Evolutionary conservation across 2,888 invertebrate genomes (phyloP).

Genomic region (Tenthredo notha): DNA sequence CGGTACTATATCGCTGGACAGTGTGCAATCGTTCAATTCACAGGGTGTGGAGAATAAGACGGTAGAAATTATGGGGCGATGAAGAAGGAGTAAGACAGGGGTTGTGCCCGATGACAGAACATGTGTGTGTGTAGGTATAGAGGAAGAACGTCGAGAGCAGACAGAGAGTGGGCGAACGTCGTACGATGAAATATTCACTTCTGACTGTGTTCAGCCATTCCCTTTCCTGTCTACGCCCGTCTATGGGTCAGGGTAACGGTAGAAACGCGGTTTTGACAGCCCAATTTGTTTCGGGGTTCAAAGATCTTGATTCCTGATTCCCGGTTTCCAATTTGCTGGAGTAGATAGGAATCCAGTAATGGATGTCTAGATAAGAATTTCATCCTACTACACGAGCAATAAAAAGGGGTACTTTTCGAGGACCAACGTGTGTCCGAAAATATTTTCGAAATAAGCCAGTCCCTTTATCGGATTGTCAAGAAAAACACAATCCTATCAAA

Average conservation of each 20-base stretch:
- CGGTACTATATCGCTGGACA: conserved; percentile 62
- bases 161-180: neutral
- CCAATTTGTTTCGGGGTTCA: conserved; percentile 24
- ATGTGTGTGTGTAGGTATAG: conserved; percentile 9
- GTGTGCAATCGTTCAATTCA: conserved; percentile 63
- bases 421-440: neutral
- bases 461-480: neutral
- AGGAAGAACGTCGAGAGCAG: conserved; percentile 4
- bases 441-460: conserved; percentile 41
- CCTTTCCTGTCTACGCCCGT: neutral
- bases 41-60: conserved; percentile 58
- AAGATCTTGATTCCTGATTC: conserved; percentile 4
- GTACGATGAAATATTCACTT: conserved; percentile 47
- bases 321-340: neutral
- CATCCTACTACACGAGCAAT: neutral
- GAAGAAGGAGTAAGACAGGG: neutral
- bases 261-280: conserved; percentile 29
- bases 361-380: neutral
- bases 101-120: conserved; percentile 24
- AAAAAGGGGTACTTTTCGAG: neutral
- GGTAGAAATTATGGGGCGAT: neutral
- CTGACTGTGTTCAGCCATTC: neutral
- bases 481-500: neutral
- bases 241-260: neutral
- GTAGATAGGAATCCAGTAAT: conserved; percentile 16